Percentiles rank a stretch among this genome's conserved stretches.
Evolutionary conservation across 2,797 vertebrate genomes (phyloP).

Genomic region (Florisuga fusca): DNA sequence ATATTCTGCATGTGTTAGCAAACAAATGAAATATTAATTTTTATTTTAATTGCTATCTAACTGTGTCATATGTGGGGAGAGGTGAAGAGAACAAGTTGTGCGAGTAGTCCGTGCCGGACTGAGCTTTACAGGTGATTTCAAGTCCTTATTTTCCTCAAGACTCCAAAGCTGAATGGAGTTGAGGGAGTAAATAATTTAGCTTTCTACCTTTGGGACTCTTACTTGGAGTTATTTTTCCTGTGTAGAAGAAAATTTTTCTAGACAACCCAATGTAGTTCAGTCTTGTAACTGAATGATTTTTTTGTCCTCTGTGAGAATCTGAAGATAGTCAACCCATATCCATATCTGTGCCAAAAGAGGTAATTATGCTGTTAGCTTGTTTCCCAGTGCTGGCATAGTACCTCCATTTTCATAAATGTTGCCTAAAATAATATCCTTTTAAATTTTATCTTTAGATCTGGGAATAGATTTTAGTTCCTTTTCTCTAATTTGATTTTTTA

Average conservation of each 20-base stretch:
- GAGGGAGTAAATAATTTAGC: conserved; percentile 15
- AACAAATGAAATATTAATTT: not conserved
- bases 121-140: not conserved
- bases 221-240: conserved; percentile 8
- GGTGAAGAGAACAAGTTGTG: not conserved
- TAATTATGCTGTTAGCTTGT: conserved; percentile 16
- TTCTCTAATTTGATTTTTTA: conserved; percentile 66
- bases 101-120: not conserved
- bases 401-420: not conserved
- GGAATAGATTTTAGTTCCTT: conserved; percentile 26
- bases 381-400: conserved; percentile 3
- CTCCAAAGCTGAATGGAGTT: not conserved
- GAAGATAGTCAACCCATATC: not conserved
- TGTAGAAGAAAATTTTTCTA: conserved; percentile 4
- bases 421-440: conserved; percentile 59
- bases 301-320: conserved; percentile 23
- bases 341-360: not conserved
- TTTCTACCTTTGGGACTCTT: not conserved
- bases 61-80: not conserved
- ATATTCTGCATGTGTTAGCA: not conserved
- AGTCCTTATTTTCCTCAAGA: not conserved
- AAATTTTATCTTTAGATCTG: conserved; percentile 50
- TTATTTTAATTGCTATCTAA: not conserved
- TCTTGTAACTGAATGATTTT: conserved; percentile 15
- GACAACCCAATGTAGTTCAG: not conserved